Percentiles rank a stretch among this genome's conserved stretches.
These are phyloP conservation scores for Leucania comma DNA, from an alignment of 2,888 invertebrate species.

Conservation along the genomic window DNA sequence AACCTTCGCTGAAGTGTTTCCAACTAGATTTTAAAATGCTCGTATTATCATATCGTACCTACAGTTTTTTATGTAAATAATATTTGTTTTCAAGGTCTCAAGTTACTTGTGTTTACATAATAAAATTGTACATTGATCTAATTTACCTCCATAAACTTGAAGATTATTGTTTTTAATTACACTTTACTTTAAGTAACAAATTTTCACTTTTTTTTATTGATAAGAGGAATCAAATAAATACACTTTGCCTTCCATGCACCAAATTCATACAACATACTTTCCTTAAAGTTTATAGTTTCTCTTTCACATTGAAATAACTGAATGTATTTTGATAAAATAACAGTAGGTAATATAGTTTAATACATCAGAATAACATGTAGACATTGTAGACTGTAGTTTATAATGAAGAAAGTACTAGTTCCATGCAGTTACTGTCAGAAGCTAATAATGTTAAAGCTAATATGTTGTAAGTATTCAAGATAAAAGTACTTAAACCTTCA, in stretches of 20 bases:
- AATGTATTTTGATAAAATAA: too few relatives aligned
- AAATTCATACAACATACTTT: background rate
- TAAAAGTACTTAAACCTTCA: constrained; percentile 2
- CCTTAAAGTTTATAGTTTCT: too few relatives aligned
- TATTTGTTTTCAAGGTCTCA: constrained; percentile 45
- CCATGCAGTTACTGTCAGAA: too few relatives aligned
- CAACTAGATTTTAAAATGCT: constrained; percentile 26
- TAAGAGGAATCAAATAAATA: background rate
- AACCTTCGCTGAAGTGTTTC: constrained; percentile 1
- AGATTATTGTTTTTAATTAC: background rate
- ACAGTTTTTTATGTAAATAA: constrained; percentile 14
- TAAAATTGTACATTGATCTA: constrained; percentile 31
- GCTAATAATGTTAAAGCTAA: background rate
- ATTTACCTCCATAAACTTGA: constrained; percentile 41
- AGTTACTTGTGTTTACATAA: constrained; percentile 28
- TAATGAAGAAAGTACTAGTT: too few relatives aligned
- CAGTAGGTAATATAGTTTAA: too few relatives aligned
- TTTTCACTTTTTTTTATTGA: background rate
- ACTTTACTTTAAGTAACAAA: background rate
- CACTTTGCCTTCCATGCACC: background rate
- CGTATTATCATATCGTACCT: constrained; percentile 7
- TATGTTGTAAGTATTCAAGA: constrained; percentile 3
- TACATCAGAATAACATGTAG: too few relatives aligned
- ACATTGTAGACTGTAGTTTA: too few relatives aligned
- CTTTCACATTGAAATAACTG: too few relatives aligned